Base-by-base conservation (phyloP, 2,888 invertebrate genomes). In the Ochropacha duplaris region DNA sequence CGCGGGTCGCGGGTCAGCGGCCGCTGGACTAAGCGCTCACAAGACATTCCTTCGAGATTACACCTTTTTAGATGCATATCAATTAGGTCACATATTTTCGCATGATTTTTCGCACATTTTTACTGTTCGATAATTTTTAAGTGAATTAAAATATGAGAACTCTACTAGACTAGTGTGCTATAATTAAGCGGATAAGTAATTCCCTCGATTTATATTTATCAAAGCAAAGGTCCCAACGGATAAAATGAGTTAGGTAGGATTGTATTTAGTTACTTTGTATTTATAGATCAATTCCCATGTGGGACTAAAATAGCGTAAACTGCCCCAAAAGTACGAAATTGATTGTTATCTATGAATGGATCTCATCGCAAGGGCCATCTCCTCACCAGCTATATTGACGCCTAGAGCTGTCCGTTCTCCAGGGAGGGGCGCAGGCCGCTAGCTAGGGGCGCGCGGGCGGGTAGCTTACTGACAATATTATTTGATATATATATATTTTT, bases 11-110 rank as follows among this genome's bases (percentile, higher is more conserved):
- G 61, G 72, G 72, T 72, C 71, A 63, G 36, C 54, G 73, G 44
- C 50, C 71, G 64, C 50, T 49, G 16, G 62, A 64, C 71, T 71
- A 69, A 66, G 71, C 69, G 58, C 39, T 55, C 60, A 56, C 49
- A 24, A 57, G 66, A 65, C 59, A 60, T 55, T 69, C 61, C 67
- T 49, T 49, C 50, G 54, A 59, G 57, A 51, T 28, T 16, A 16
- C 22, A 22, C 34, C 11, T 44, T 44, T 44, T 44, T 44, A 9
- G 44, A 19, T 44, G 19, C 44, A 44, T 44, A 44, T 44, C 44
- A 19, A 44, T 44, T 39, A 39, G 39, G 16, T n/a, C 14, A 39
- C 39, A n/a, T 36, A 14, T n/a, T 16, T 36, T 14, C n/a, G n/a
- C n/a, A n/a, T n/a, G n/a, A n/a, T n/a, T n/a, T n/a, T n/a, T n/a